Evolutionary conservation across 2,888 invertebrate genomes (phyloP), one percentile per base, ranked within the genome.

Genomic region (Incurvaria masculella): DNA sequence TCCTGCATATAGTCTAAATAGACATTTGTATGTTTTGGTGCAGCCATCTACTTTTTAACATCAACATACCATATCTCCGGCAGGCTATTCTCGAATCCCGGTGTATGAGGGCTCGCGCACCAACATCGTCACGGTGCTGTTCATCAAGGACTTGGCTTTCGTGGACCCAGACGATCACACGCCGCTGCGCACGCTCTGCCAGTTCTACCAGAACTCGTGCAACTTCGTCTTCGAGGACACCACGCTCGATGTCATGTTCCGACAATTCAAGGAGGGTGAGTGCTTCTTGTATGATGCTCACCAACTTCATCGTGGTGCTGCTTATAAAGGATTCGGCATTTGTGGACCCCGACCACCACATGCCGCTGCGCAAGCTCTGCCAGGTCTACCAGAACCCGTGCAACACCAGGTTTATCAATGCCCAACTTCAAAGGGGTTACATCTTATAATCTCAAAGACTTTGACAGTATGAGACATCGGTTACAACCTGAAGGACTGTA

Each of bases 331-430:
- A 96, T n/a, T n/a, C n/a, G n/a, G n/a, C 98, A 1, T 92, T 99
- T 66, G 91, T 99, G 56, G 99, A 99, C 78, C 97, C 99, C 0
- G 97, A 98, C 69, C 98, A 99, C 74, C 94, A 94, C 72, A 96
- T 94, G 14, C 94, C 94, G 1, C 76, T 98, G 51, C 88, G 88
- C 61, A 95, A 96, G 0, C 83, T 97, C 47, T 94, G 94, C 71
- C 91, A 94, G 73, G 97, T 96, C 76, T 96, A 96, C 75, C 94
- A 97, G 70, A 97, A 98, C 78, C 89, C 91, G 0, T 91, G 95
- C 64, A 92, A 95, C 72, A 97, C 95, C 66, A n/a, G n/a, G n/a
- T n/a, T n/a, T n/a, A n/a, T n/a, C n/a, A n/a, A n/a, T n/a, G n/a
- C n/a, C n/a, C n/a, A n/a, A n/a, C n/a, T n/a, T n/a, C n/a, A n/a